Conservation (phyloP, 2,888 invertebrate species). For the Eulithis testata region DNA sequence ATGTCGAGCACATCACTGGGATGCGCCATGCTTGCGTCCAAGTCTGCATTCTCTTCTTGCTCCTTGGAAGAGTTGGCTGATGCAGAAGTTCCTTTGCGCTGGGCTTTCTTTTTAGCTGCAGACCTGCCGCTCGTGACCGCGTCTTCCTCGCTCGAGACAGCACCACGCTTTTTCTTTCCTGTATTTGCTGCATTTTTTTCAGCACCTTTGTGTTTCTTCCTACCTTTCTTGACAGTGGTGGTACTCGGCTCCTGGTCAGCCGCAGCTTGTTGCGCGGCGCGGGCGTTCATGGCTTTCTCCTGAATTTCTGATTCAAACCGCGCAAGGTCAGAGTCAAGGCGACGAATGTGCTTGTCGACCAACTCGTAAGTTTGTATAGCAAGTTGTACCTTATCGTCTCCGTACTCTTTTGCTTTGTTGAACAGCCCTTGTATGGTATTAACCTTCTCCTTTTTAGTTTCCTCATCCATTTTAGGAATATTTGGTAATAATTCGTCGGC, state of each 20-base stretch:
- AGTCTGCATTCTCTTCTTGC: slow-evolving; percentile 75
- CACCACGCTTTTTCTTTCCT: slow-evolving; percentile 82
- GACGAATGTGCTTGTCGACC: slow-evolving; percentile 98
- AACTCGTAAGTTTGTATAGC: slow-evolving; percentile 99
- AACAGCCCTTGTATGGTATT: slow-evolving; percentile 94
- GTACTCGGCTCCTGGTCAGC: slow-evolving; percentile 76
- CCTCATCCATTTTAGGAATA: slow-evolving; percentile 88
- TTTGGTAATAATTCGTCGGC: slow-evolving; percentile 92
- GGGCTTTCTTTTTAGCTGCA: slow-evolving; percentile 74
- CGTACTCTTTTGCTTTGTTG: slow-evolving; percentile 97
- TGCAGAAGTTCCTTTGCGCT: slow-evolving; percentile 69
- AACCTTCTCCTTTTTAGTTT: slow-evolving; percentile 93
- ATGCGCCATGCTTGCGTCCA: slow-evolving; percentile 88
- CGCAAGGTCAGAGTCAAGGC: slow-evolving; percentile 97
- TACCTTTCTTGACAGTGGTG: slow-evolving; percentile 76
- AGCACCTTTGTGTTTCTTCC: slow-evolving; percentile 75
- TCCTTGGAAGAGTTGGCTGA: slow-evolving; percentile 69
- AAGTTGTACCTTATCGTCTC: slow-evolving; percentile 98
- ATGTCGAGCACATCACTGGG: slow-evolving; percentile 95
- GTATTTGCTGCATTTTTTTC: slow-evolving; percentile 69
- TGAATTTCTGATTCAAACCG: slow-evolving; percentile 98
- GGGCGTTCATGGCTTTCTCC: slow-evolving; percentile 93
- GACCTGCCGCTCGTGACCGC: slow-evolving; percentile 69
- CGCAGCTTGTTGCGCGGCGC: slow-evolving; percentile 84
- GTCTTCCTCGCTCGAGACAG: slow-evolving; percentile 82